Evolutionary conservation across 2,113 vertebrate genomes (phyloP), one percentile per base, ranked within the genome.

Genomic region (Polypterus senegalus): DNA sequence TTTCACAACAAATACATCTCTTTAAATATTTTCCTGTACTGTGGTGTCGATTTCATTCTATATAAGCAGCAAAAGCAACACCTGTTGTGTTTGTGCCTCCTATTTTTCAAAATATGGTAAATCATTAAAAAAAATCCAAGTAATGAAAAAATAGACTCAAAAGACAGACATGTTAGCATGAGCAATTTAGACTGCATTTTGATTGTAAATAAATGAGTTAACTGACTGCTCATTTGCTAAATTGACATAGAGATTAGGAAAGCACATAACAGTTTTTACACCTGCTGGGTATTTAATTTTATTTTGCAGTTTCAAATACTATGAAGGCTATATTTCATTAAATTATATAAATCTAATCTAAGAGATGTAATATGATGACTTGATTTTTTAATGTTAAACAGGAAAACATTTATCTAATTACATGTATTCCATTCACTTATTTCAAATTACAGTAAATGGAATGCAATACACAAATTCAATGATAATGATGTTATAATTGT

Each of bases 161-260:
- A 45, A 59, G 69, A 67, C 63, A 67, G 54, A 61, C 63, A 54
- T 7, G 49, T 49, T 51, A 48, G 59, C 43, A 61, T 61, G 58
- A 63, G 51, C 63, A 61, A 60, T 60, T 27, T 27, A 48, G 68
- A 69, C 65, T 69, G 48, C 65, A 64, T 66, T 61, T 54, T 61
- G 60, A 66, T 68, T 60, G 48, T 60, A 48, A 62, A 68, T 49
- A 56, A 60, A 54, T 57, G 63, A 69, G 67, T 66, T 70, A 65
- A 66, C 67, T 69, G 44, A 62, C 49, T 43, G 58, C 60, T 63
- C 65, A 62, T 66, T 66, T 65, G 59, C 63, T 48, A 63, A 63
- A 62, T 62, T 62, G 65, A 64, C 59, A 59, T 59, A 58, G 61
- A 72, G 64, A 70, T 70, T 70, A 62, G 10, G 54, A 66, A 62